phyloP scores from a whole-genome alignment of 2,888 invertebrate genomes.

The Diogma glabrata region DNA sequence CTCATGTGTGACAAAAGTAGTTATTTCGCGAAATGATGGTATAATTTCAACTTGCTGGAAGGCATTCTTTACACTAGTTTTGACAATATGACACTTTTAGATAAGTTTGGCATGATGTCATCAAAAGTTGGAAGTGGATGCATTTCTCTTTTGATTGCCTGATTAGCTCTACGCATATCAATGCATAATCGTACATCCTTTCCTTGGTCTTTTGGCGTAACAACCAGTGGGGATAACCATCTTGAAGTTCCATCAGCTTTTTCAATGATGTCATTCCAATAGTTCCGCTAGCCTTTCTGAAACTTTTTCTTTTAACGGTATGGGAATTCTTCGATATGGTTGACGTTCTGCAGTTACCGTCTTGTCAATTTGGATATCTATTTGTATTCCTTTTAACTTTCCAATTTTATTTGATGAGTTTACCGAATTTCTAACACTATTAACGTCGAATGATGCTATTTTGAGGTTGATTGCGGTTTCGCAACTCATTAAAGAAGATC shows the following conservation, averaged over 20 bases:
- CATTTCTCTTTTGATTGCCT: too few relatives aligned
- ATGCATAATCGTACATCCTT: conserved; percentile 3
- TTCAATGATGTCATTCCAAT: background rate
- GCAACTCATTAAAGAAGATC: background rate
- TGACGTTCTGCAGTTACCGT: conserved; percentile 19
- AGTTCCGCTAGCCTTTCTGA: background rate
- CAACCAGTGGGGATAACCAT: conserved; percentile 3
- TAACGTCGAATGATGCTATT: background rate
- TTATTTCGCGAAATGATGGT: too few relatives aligned
- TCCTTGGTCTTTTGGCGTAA: background rate
- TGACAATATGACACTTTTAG: too few relatives aligned
- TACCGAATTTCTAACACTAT: conserved; percentile 8
- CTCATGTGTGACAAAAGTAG: too few relatives aligned
- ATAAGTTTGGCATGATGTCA: too few relatives aligned
- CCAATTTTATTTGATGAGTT: conserved; percentile 14
- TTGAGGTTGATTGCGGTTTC: background rate
- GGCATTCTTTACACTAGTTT: too few relatives aligned
- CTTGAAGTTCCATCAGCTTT: background rate
- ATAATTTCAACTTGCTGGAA: too few relatives aligned
- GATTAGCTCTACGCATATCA: conserved; percentile 6
- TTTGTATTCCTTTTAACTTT: conserved; percentile 22
- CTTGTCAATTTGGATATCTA: conserved; percentile 21
- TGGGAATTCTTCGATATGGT: background rate
- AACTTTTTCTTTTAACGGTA: background rate
- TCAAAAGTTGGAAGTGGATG: too few relatives aligned